Evolutionary conservation across 1,140 invertebrate species (phyloP), one percentile per base, ranked within the genome.

Genomic region (Drosophila navojoa): DNA sequence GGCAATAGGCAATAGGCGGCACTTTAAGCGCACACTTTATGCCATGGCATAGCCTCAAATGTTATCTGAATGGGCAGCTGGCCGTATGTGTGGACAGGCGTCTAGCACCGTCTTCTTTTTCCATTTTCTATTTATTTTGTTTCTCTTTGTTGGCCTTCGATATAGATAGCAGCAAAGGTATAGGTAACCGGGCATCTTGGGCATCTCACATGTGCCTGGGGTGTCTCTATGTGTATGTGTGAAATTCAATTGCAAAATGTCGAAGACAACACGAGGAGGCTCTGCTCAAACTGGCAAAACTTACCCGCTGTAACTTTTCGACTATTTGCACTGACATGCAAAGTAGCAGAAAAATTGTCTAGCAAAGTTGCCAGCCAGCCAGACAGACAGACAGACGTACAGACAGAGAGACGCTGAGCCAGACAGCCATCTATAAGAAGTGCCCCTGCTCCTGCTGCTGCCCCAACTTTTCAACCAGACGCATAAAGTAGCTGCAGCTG

Each of bases 261-360:
- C 54, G 29, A 55, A 57, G 54, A 63, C 45, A 13, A 45, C n/a
- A 45, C 42, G 15, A 45, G 15, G 15, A 45, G 15, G 25, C 32
- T 47, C 52, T 32, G 16, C 32, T 38, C 35, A 44, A 59, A 52
- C 55, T 44, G 42, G 52, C 45, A 44, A 66, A 75, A 67, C 62
- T 63, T 67, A 68, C 29, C 76, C 58, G 64, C 27, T 73, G 70
- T 77, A 85, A 77, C 81, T 81, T 80, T 71, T 77, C 52, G 66
- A 59, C 81, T 70, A 76, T 59, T 81, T 72, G 74, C 76, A 78
- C 66, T 79, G 81, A 77, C 76, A 89, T 87, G 82, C 84, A 87
- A 87, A 87, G 84, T 77, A 86, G 79, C 82, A 87, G 84, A 87
- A 87, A 89, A 87, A 87, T 87, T 74, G 82, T 87, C 84, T 87